phyloP scores from a whole-genome alignment of 2,797 vertebrate species.

The Poeciliopsis gracilis region DNA sequence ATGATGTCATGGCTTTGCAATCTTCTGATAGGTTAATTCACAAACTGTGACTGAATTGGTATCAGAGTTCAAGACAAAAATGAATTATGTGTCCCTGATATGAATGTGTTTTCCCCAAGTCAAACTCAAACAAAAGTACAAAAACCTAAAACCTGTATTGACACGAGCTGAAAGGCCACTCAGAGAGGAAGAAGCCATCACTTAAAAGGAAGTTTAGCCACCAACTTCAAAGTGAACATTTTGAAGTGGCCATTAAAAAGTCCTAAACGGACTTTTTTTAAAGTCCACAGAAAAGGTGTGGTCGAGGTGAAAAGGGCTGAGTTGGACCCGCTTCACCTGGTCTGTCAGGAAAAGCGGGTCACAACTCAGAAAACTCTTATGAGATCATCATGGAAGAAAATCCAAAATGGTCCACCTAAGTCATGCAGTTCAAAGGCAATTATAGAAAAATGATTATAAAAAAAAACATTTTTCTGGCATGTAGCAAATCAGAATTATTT shows the following conservation, averaged over 20 bases:
- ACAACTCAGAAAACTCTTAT: background rate
- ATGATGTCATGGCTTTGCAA: background rate
- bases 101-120: background rate
- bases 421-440: background rate
- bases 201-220: background rate
- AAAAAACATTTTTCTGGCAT: background rate
- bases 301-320: background rate
- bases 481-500: background rate
- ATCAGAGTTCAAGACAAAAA: background rate
- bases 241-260: background rate
- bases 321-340: background rate
- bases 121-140: background rate
- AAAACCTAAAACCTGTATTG: no score
- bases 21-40: background rate
- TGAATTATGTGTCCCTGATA: background rate
- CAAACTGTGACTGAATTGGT: background rate
- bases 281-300: background rate
- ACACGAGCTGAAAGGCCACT: background rate
- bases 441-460: background rate
- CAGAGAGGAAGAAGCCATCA: constrained; percentile 4
- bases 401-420: background rate
- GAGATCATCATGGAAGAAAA: background rate
- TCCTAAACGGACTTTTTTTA: background rate
- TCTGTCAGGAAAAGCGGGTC: background rate
- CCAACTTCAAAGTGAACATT: background rate